Evolutionary conservation across 1,140 invertebrate genomes (phyloP).

Genomic region (Scaptodrosophila lebanonensis): DNA sequence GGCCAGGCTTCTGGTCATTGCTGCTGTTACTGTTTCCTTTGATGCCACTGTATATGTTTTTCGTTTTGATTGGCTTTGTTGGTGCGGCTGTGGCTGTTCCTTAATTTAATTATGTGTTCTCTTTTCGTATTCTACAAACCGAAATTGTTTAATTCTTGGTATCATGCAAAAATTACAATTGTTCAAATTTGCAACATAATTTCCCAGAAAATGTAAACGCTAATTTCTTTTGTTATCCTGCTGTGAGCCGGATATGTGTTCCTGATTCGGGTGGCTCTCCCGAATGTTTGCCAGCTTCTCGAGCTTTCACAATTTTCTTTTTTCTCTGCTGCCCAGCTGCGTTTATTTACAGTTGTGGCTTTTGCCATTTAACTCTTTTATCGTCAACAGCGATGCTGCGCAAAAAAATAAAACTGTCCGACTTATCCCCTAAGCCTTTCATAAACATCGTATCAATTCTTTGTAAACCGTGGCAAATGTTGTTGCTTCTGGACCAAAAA

Average conservation of each 20-base stretch:
- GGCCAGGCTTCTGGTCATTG: constrained; percentile 60
- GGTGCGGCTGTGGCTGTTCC: too few relatives aligned
- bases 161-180: constrained; percentile 39
- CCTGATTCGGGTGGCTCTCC: constrained; percentile 15
- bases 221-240: too few relatives aligned
- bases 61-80: constrained; percentile 19
- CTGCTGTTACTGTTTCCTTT: constrained; percentile 13
- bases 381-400: constrained; percentile 12
- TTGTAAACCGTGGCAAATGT: constrained; percentile 70
- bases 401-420: constrained; percentile 52
- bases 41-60: constrained; percentile 41
- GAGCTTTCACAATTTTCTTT: not conserved
- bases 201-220: constrained; percentile 36
- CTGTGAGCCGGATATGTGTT: too few relatives aligned
- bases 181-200: constrained; percentile 45
- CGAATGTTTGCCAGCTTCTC: constrained; percentile 6
- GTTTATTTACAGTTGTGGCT: constrained; percentile 52
- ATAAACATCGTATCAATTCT: constrained; percentile 70
- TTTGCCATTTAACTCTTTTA: constrained; percentile 13
- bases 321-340: constrained; percentile 12
- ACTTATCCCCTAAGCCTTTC: constrained; percentile 61
- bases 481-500: constrained; percentile 27
- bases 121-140: not conserved
- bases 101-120: constrained; percentile 50
- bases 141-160: constrained; percentile 17